Evolutionary conservation across 1,140 invertebrate species (phyloP), one percentile per base, ranked within the genome.

Genomic region (Ephestia elutella): DNA sequence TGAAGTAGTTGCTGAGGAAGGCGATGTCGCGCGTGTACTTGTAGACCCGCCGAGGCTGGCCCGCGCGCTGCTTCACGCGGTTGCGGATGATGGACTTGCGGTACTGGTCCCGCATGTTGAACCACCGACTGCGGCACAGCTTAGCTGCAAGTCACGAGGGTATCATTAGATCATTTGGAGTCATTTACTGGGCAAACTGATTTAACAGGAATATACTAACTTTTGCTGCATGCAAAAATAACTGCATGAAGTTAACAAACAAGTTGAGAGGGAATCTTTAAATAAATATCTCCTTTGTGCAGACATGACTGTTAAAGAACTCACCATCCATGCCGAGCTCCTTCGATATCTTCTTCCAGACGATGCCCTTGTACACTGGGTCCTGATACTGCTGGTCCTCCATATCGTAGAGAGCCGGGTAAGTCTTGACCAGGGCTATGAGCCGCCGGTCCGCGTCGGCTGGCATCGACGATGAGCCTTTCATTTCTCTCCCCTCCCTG

Each of bases 21-120:
- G 0, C 11, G 11, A 59, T 18, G 18, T 32, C 13, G 18, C 13
- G 5, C 3, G 30, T 8, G 58, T 20, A 59, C 30, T 59, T 59
- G 58, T 59, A 59, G 25, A 32, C 49, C 30, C 38, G 38, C 38
- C 1, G 28, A 7, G 13, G 17, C 53, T 25, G 30, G 19, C 18
- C 19, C 13, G 10, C 5, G 38, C 38, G 38, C 13, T 13, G 38
- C 38, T 38, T 51, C 18, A 51, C 1, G 1, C 21, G 49, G 50
- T 48, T 50, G 10, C 20, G 15, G 17, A 32, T 19, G 18, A 54
- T 11, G n/a, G 58, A 35, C 50, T 59, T 59, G 50, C 58, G 50
- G 53, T 54, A 54, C 30, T 54, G 54, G 58, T 59, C 53, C 20
- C 58, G 58, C 49, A 59, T 59, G 44, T 59, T 59, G 30, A 54